Conservation (phyloP, 2,888 invertebrate species). For the Eupithecia subfuscata region DNA sequence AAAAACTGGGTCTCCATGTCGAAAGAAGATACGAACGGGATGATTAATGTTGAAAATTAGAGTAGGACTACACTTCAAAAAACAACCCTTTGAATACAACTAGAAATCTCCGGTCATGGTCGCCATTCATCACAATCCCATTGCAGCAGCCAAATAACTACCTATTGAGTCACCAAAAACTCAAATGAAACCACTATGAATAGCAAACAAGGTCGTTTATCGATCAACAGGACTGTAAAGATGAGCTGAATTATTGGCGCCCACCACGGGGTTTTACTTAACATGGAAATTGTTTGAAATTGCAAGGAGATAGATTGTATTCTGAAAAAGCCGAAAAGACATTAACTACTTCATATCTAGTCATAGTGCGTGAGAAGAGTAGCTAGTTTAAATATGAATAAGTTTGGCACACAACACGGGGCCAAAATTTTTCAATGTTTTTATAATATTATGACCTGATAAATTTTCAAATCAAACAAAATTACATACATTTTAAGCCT, state of each 20-base stretch:
- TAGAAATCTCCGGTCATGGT: slow-evolving; percentile 18
- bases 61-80: not conserved
- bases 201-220: slow-evolving; percentile 6
- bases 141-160: slow-evolving; percentile 19
- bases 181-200: slow-evolving; percentile 4
- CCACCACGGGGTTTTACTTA: not conserved
- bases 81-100: slow-evolving; percentile 26
- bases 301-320: not conserved
- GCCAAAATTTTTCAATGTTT: not conserved
- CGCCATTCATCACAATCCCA: slow-evolving; percentile 15
- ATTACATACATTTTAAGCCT: not conserved
- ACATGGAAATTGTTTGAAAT: not conserved
- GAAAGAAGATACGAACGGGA: not conserved
- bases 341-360: not conserved
- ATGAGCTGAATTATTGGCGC: not conserved
- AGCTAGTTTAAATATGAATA: not conserved
- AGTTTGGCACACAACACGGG: not conserved
- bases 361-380: not conserved
- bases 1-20: too few species aligned
- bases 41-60: not conserved
- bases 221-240: slow-evolving; percentile 3
- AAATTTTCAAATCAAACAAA: not conserved
- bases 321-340: not conserved
- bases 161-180: not conserved
- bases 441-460: too few species aligned